These are phyloP conservation scores for Xenopus tropicalis DNA, from an alignment of 2,113 vertebrate genomes.

Conservation along the genomic window UCB_Xtro_10.0 CM004448.2:113479501-113480000, in stretches of 20 bases:
- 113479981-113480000: constrained; percentile 14
- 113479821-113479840: not conserved
- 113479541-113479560: constrained; percentile 3
- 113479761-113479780: not conserved
- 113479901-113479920: not conserved
- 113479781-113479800: not conserved
- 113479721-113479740: too few species aligned
- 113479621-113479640: not conserved
- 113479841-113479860: not conserved
- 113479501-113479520: not conserved
- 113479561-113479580: not conserved
- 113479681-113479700: too few species aligned
- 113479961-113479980: constrained; percentile 31
- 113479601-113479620: constrained; percentile 1
- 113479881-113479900: not conserved
- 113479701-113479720: too few species aligned
- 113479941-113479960: constrained; percentile 9
- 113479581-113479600: not conserved
- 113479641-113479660: too few species aligned
- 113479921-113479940: not conserved
- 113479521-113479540: not conserved
- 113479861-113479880: not conserved
- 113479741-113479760: not conserved
- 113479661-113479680: too few species aligned
- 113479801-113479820: not conserved